Conservation (phyloP, 2,888 invertebrate genomes). For the Drosophila nr. perissopoda region DNA sequence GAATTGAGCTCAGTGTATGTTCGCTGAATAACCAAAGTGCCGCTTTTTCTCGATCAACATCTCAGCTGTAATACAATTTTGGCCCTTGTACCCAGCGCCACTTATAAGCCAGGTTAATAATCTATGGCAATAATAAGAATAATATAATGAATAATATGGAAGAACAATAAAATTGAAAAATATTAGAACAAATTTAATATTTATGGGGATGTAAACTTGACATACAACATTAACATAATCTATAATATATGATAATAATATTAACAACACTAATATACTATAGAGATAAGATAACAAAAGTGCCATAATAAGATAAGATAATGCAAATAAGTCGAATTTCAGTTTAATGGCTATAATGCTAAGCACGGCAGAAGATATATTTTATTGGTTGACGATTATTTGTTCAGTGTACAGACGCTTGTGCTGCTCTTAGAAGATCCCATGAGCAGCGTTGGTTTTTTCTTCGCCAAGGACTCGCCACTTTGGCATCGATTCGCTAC, state of each 20-base stretch:
- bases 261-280: background rate
- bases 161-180: background rate
- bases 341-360: background rate
- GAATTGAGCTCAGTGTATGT: background rate
- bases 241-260: background rate
- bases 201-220: background rate
- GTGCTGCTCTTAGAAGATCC: conserved; percentile 8
- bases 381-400: background rate
- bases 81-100: background rate
- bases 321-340: background rate
- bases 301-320: too few species aligned
- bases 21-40: background rate
- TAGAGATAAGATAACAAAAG: too few species aligned
- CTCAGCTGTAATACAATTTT: background rate
- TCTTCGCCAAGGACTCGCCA: conserved; percentile 9
- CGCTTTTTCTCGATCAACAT: background rate
- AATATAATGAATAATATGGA: too few species aligned
- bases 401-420: background rate
- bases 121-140: background rate
- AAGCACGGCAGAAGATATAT: background rate
- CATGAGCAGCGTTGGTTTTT: conserved; percentile 3
- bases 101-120: background rate
- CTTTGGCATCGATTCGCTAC: conserved; percentile 19
- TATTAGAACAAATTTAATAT: fast-evolving
- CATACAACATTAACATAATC: fast-evolving